phyloP scores from a whole-genome alignment of 2,888 invertebrate species.

The Neoascia interrupta region DNA sequence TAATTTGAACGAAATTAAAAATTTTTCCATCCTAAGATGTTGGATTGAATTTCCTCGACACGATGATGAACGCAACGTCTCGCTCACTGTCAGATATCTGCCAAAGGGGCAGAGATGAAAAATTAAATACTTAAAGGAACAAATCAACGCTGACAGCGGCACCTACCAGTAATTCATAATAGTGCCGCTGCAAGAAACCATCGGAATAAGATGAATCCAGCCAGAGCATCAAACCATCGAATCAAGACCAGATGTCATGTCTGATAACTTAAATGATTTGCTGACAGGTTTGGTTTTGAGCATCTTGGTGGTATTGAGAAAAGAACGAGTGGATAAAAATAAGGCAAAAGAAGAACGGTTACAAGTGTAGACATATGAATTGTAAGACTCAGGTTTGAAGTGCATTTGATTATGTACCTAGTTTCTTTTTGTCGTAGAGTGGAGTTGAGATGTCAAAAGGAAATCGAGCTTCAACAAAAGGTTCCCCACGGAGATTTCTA shows the following conservation, averaged over 20 bases:
- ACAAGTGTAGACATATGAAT: no score
- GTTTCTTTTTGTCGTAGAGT: no score
- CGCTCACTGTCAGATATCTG: conserved; percentile 45
- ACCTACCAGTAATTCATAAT: not conserved
- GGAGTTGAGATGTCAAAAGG: no score
- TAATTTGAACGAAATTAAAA: conserved; percentile 34
- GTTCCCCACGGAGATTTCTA: no score
- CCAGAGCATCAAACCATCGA: conserved; percentile 31
- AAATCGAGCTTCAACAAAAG: no score
- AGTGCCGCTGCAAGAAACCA: no score
- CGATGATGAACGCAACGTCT: conserved; percentile 36
- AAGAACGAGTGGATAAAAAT: not conserved
- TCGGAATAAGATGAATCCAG: not conserved
- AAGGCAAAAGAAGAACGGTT: no score
- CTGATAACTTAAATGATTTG: conserved; percentile 35
- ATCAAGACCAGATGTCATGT: conserved; percentile 52
- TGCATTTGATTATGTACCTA: no score
- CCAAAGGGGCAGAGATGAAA: conserved; percentile 45
- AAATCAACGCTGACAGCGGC: conserved; percentile 53
- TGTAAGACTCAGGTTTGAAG: no score
- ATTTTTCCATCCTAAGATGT: conserved; percentile 40
- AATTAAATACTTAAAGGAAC: conserved; percentile 45
- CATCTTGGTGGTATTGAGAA: no score
- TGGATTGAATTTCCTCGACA: conserved; percentile 40
- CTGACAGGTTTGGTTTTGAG: conserved; percentile 36